phyloP scores from a whole-genome alignment of 2,113 vertebrate genomes.

The Scomber colias region DNA sequence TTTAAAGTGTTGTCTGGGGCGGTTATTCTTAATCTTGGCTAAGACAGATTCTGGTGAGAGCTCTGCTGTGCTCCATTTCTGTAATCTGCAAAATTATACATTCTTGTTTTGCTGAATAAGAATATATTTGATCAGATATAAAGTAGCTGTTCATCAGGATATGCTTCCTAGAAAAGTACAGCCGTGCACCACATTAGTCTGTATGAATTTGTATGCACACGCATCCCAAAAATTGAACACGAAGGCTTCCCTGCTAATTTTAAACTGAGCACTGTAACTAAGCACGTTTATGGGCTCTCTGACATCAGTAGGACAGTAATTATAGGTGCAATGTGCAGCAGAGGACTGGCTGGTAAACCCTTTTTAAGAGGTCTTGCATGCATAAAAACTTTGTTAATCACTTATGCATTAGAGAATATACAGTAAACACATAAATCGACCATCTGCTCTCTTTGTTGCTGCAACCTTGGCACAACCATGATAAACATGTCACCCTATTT shows the following conservation, averaged over 20 bases:
- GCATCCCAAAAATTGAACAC: constrained; percentile 42
- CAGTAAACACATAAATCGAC: constrained; percentile 24
- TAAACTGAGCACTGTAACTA: constrained; percentile 51
- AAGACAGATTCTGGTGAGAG: constrained; percentile 55
- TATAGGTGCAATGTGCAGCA: constrained; percentile 42
- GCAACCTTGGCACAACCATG: constrained; percentile 19
- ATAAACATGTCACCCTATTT: background rate
- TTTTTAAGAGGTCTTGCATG: constrained; percentile 33
- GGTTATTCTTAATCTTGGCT: constrained; percentile 70
- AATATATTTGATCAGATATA: constrained; percentile 79
- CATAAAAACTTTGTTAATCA: constrained; percentile 30
- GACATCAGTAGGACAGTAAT: constrained; percentile 51
- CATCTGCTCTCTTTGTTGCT: constrained; percentile 4
- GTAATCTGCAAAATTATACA: constrained; percentile 77
- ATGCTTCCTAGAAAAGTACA: constrained; percentile 56
- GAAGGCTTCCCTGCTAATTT: constrained; percentile 23
- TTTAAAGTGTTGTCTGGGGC: constrained; percentile 62
- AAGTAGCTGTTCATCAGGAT: constrained; percentile 66
- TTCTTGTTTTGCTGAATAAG: constrained; percentile 82
- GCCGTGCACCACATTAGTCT: constrained; percentile 48
- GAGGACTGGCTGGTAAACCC: constrained; percentile 18
- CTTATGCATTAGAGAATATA: constrained; percentile 8
- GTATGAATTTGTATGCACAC: constrained; percentile 51
- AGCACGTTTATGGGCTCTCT: constrained; percentile 64
- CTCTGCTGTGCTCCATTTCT: constrained; percentile 58